Base-by-base conservation (phyloP, 2,888 invertebrate species). In the Yponomeuta evonymella region DNA sequence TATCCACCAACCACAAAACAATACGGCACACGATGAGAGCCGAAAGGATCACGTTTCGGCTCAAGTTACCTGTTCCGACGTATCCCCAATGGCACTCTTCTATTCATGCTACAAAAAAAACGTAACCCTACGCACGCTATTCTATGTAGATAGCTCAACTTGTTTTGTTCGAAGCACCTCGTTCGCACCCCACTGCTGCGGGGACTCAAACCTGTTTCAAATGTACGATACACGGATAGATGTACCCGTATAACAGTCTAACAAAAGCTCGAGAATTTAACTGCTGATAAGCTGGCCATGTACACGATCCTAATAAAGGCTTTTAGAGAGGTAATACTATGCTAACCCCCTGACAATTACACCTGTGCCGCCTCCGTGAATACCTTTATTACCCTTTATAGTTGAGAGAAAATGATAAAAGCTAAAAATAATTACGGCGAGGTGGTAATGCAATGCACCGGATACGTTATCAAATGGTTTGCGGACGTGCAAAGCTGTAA, bases 121-220 rank as follows among this genome's bases (percentile, higher is more conserved):
- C 76, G 76, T 82, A 83, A 82, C 81, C 81, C 81, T 77, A 82
- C 79, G 80, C 76, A 74, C 72, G 75, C 74, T 76, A 75, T 74
- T 69, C 77, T 76, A 79, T 75, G 75, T 79, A 79, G 76, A 79
- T 81, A 81, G 75, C 73, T 75, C 77, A 76, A 79, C 80, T 79
- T 77, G 81, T 83, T 83, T 83, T 84, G 82, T 85, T 83, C 76
- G 76, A 76, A 75, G 76, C 36, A 30, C 48, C 68, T 68, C 30
- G 15, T 48, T 29, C 77, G 77, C 80, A 78, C 79, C 78, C 78
- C 75, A 78, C 75, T 78, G 79, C 81, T 83, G 83, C 81, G 76
- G 76, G 78, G 79, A 78, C 81, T 75, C 79, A 76, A 82, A 88
- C 87, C 84, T 79, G 87, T 88, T 85, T 77, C 74, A 76, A 70